These are phyloP conservation scores for Malurus melanocephalus DNA, from an alignment of 2,113 vertebrate genomes.

Conservation along the genomic window DNA sequence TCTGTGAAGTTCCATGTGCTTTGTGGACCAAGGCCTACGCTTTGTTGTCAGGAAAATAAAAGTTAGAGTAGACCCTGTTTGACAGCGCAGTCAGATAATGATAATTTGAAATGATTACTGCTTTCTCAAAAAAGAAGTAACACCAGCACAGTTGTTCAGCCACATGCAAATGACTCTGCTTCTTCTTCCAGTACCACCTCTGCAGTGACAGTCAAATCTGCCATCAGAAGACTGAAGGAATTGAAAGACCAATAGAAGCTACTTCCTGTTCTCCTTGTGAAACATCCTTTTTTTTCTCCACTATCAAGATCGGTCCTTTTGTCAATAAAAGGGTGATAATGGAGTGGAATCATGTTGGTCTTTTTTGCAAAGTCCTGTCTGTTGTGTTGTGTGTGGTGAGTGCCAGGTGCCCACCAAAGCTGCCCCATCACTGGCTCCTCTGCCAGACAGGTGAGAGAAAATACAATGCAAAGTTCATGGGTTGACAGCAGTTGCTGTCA, in stretches of 20 bases:
- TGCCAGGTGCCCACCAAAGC: not conserved
- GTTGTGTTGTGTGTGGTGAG: not conserved
- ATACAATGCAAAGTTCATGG: not conserved
- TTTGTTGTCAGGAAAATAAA: not conserved
- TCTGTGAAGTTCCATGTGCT: not conserved
- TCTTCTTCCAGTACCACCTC: conserved; percentile 89
- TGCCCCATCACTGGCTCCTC: not conserved
- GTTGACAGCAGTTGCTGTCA: not conserved
- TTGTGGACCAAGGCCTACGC: not conserved
- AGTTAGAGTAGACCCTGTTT: not conserved
- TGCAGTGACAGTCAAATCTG: conserved; percentile 96
- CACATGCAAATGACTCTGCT: conserved; percentile 8
- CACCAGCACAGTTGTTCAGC: not conserved
- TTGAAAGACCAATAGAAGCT: conserved; percentile 93
- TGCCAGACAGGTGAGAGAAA: not conserved
- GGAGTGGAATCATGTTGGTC: not conserved
- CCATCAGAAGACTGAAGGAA: conserved; percentile 97
- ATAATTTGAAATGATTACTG: not conserved
- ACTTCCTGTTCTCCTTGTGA: not conserved
- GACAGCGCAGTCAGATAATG: not conserved
- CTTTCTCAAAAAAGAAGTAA: not conserved
- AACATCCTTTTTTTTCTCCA: not conserved
- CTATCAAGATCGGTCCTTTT: not conserved
- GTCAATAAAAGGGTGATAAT: conserved; percentile 49
- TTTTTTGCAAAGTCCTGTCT: not conserved